These are phyloP conservation scores for Ischnus inquisitorius DNA, from an alignment of 2,888 invertebrate species.

Conservation along the genomic window DNA sequence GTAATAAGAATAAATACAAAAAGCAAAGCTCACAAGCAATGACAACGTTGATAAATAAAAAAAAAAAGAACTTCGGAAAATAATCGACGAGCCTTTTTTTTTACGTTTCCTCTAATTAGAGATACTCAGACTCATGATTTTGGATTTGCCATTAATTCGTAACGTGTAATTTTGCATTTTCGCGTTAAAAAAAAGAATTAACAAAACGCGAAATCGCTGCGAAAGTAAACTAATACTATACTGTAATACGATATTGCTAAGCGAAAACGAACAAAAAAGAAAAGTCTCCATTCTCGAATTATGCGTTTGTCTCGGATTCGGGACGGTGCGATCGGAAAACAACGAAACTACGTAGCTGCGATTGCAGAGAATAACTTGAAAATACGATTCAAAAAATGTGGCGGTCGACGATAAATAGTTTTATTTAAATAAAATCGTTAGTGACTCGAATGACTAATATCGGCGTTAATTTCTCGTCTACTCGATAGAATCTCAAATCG, in stretches of 20 bases:
- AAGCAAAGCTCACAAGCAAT: constrained; percentile 48
- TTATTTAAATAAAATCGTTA: constrained; percentile 19
- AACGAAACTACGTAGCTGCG: neutral
- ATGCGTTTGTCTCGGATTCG: neutral
- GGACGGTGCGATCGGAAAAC: neutral
- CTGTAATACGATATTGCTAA: neutral
- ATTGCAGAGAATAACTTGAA: neutral
- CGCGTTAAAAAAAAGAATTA: neutral
- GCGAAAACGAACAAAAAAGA: neutral
- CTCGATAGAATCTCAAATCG: constrained; percentile 3
- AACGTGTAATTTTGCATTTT: neutral
- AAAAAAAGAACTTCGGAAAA: constrained; percentile 19
- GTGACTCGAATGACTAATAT: constrained; percentile 25
- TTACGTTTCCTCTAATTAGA: neutral
- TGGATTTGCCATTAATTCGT: constrained; percentile 27
- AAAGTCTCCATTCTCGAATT: constrained; percentile 6
- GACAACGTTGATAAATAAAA: constrained; percentile 32
- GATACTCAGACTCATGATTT: constrained; percentile 36
- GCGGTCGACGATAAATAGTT: constrained; percentile 11
- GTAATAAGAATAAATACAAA: constrained; percentile 61
- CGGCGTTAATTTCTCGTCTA: neutral
- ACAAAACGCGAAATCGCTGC: neutral
- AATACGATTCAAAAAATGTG: neutral
- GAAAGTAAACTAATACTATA: neutral
- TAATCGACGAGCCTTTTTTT: constrained; percentile 25